phyloP scores from a whole-genome alignment of 92 coral and sea anemone genomes.

The Zoanthus sansibaricus region DNA sequence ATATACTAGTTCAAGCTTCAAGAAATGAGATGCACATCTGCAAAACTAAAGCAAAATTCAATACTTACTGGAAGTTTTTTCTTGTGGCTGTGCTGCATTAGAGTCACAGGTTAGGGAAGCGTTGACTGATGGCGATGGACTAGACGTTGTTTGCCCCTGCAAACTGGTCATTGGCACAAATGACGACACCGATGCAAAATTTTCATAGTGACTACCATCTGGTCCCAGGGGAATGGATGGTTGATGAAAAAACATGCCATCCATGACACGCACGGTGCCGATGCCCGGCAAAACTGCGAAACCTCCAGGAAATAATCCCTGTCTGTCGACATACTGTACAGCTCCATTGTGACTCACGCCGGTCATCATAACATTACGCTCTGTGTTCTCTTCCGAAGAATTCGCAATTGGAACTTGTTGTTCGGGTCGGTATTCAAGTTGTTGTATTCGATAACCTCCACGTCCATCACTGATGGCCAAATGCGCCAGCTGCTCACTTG shows the following conservation, averaged over 20 bases:
- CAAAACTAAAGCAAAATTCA: conserved; percentile 48
- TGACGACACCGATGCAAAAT: conserved; percentile 79
- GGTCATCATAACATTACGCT: conserved; percentile 54
- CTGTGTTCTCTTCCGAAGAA: conserved; percentile 69
- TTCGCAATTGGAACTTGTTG: conserved; percentile 92
- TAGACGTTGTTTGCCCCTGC: conserved; percentile 57
- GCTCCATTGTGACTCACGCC: conserved; percentile 51
- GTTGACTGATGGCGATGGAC: conserved; percentile 50
- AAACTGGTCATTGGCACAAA: conserved; percentile 71
- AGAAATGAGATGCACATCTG: conserved; percentile 38
- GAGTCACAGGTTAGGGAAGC: conserved; percentile 51
- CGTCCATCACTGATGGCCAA: conserved; percentile 46
- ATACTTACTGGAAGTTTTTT: conserved; percentile 77
- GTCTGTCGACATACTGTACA: conserved; percentile 82
- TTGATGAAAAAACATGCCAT: conserved; percentile 78
- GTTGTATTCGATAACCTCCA: conserved; percentile 45
- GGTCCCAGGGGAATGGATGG: conserved; percentile 83
- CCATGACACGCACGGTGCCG: conserved; percentile 83
- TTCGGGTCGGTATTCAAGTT: conserved; percentile 75
- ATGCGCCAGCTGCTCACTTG: conserved; percentile 44
- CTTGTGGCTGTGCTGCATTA: conserved; percentile 61
- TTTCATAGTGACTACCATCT: conserved; percentile 80
- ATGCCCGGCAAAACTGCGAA: conserved; percentile 85
- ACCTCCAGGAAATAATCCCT: conserved; percentile 67
- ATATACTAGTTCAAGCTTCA: conserved; percentile 29